A percentile compares a stretch with the other conserved stretches of the same genome.
These are phyloP conservation scores for Sminthopsis crassicaudata DNA, from an alignment of 2,113 vertebrate genomes.

Conservation along the genomic window DNA sequence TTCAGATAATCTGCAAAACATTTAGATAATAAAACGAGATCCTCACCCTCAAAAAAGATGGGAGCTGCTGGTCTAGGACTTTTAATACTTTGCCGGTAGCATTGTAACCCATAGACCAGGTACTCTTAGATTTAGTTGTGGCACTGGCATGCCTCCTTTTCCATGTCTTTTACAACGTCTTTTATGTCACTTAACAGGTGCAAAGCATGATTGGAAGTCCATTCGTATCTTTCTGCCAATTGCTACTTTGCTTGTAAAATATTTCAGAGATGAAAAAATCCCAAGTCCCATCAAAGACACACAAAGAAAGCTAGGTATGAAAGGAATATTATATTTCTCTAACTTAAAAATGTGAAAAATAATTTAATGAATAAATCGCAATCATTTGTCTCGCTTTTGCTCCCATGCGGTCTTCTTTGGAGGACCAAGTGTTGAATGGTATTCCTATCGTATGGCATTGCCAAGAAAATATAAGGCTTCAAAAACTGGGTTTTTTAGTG, in stretches of 20 bases:
- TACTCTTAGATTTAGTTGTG: neutral
- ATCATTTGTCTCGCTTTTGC: neutral
- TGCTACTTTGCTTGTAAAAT: neutral
- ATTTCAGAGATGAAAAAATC: neutral
- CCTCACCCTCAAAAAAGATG: neutral
- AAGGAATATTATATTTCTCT: neutral
- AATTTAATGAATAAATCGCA: neutral
- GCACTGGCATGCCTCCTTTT: neutral
- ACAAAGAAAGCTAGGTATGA: neutral
- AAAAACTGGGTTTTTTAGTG: neutral
- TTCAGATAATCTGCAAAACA: neutral
- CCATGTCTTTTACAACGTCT: neutral
- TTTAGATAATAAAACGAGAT: neutral
- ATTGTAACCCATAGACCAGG: neutral
- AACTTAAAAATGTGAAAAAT: neutral
- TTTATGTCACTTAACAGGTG: neutral
- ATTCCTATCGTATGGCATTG: neutral
- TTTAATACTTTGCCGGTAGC: neutral
- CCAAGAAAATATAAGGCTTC: neutral
- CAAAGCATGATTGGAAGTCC: neutral
- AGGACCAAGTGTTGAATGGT: neutral
- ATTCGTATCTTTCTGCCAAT: neutral
- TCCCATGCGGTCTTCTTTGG: neutral
- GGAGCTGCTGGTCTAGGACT: neutral
- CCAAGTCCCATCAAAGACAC: neutral